Conservation (phyloP, 1,140 invertebrate species). For the Dufourea novaeangliae region DNA sequence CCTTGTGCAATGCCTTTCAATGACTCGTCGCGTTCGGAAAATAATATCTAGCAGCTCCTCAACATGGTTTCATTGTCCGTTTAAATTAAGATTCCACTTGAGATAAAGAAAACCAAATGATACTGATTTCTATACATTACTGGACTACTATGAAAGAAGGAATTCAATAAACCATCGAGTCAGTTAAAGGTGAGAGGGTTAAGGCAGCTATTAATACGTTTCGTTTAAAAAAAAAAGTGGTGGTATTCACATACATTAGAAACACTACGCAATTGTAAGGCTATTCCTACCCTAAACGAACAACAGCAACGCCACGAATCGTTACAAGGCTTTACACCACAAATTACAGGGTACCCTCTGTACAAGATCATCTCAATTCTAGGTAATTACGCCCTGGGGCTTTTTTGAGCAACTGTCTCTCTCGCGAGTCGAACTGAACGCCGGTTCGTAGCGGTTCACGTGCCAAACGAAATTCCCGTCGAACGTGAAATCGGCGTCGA, state of each 20-base stretch:
- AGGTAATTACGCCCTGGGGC: slow-evolving; percentile 46
- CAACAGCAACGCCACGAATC: neutral
- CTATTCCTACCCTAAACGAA: no score
- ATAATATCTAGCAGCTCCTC: no score
- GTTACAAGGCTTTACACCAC: neutral
- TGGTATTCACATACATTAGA: no score
- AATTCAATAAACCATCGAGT: no score
- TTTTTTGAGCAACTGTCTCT: slow-evolving; percentile 61
- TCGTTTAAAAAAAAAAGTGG: neutral
- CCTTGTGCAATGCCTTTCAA: neutral
- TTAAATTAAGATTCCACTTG: no score
- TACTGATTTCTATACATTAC: no score
- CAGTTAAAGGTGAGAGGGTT: no score
- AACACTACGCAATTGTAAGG: no score
- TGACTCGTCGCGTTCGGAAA: no score
- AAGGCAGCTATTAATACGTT: no score
- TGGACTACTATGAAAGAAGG: no score
- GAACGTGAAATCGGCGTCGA: slow-evolving; percentile 7
- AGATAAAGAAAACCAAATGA: neutral
- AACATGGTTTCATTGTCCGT: no score
- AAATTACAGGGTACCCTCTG: neutral
- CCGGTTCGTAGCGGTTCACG: slow-evolving; percentile 11
- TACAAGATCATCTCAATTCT: slow-evolving; percentile 54
- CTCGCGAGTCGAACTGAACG: slow-evolving; percentile 30
- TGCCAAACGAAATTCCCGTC: slow-evolving; percentile 8